Evolutionary conservation across 1,140 invertebrate genomes (phyloP).

Genomic region (Cydia pomonella): DNA sequence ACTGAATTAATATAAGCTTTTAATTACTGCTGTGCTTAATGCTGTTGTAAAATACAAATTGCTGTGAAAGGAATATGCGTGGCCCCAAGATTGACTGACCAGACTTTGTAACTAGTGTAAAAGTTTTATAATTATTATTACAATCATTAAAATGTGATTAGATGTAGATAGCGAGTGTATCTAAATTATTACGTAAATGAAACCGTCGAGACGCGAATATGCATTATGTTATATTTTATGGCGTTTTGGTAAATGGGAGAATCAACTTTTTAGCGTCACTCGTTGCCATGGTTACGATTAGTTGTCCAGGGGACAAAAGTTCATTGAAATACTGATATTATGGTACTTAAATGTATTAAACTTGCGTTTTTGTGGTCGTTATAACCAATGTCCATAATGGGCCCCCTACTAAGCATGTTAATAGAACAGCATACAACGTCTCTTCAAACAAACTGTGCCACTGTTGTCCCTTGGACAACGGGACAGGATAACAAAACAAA

Average conservation of each 20-base stretch:
- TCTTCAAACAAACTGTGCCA: no score
- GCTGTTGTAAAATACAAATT: slow-evolving; percentile 8
- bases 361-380: no score
- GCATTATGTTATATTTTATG: slow-evolving; percentile 41
- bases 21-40: slow-evolving; percentile 4
- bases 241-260: slow-evolving; percentile 35
- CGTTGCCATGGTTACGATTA: no score
- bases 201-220: slow-evolving; percentile 58
- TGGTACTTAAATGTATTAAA: no score
- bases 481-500: no score
- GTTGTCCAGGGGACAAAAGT: no score
- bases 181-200: slow-evolving; percentile 49
- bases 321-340: no score
- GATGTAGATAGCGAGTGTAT: slow-evolving; percentile 61
- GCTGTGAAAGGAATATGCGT: slow-evolving; percentile 52
- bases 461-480: no score
- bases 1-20: background rate
- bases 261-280: no score
- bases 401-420: no score
- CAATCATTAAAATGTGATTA: slow-evolving; percentile 57
- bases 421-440: no score
- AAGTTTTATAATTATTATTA: slow-evolving; percentile 66
- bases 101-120: slow-evolving; percentile 55
- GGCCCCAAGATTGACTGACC: slow-evolving; percentile 67
- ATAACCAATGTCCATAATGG: no score